A percentile compares a stretch with the other conserved stretches of the same genome.
Evolutionary conservation across 2,113 vertebrate genomes (phyloP).

Genomic region (Noturus placidus): DNA sequence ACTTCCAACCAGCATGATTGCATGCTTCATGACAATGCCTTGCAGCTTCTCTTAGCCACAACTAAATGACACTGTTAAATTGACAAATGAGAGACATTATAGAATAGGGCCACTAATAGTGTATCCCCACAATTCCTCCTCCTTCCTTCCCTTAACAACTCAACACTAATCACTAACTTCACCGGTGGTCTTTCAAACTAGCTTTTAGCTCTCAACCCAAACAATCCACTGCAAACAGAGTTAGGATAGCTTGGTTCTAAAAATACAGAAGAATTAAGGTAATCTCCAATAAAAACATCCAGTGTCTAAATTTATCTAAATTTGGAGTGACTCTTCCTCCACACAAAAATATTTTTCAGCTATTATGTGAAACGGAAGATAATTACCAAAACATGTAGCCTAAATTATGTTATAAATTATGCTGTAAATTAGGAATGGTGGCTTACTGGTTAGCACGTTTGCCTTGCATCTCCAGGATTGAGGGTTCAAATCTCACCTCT

Average conservation of each 20-base stretch:
- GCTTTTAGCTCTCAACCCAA: conserved; percentile 39
- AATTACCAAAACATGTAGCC: too few species aligned
- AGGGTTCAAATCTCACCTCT: too few species aligned
- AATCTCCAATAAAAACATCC: neutral
- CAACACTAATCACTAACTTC: conserved; percentile 1
- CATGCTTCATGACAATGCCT: conserved; percentile 55
- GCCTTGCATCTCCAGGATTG: too few species aligned
- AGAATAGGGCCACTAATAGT: conserved; percentile 52
- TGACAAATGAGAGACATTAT: conserved; percentile 63
- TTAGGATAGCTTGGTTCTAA: neutral
- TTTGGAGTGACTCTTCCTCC: too few species aligned
- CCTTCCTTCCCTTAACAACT: neutral
- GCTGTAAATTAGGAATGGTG: too few species aligned
- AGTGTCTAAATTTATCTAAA: neutral
- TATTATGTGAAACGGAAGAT: too few species aligned
- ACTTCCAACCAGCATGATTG: conserved; percentile 53
- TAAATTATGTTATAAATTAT: too few species aligned
- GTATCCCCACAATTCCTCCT: conserved; percentile 12
- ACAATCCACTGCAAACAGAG: conserved; percentile 61
- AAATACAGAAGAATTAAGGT: neutral
- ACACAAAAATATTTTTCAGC: neutral
- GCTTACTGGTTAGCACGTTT: too few species aligned
- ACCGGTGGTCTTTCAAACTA: conserved; percentile 22
- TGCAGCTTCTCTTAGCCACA: conserved; percentile 59
- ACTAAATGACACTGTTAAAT: conserved; percentile 59